These are phyloP conservation scores for Atopsyche davidsoni DNA, from an alignment of 1,140 invertebrate genomes.

Conservation along the genomic window DNA sequence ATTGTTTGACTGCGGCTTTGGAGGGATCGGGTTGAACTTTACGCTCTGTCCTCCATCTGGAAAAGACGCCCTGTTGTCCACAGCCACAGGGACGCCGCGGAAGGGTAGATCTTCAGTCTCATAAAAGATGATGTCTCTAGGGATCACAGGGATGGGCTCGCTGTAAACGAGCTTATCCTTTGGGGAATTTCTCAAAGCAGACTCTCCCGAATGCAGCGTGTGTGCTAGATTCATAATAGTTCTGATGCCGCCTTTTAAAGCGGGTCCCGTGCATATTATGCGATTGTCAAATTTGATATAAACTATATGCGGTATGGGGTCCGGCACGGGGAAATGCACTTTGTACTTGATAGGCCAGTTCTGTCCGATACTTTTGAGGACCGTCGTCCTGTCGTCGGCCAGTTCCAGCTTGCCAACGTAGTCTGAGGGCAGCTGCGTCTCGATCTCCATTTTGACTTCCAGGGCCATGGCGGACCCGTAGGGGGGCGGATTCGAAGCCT, in stretches of 20 bases:
- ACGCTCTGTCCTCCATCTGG: not conserved
- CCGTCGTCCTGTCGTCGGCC: slow-evolving; percentile 31
- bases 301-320: slow-evolving; percentile 35
- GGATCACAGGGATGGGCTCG: not conserved
- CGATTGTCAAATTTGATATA: slow-evolving; percentile 34
- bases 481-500: slow-evolving; percentile 32
- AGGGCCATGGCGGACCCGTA: slow-evolving; percentile 32
- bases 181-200: slow-evolving; percentile 19
- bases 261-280: slow-evolving; percentile 32
- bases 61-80: not conserved
- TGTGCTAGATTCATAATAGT: slow-evolving; percentile 39
- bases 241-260: slow-evolving; percentile 27
- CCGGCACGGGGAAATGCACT: slow-evolving; percentile 36
- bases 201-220: slow-evolving; percentile 33
- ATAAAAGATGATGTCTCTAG: not conserved
- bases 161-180: slow-evolving; percentile 9
- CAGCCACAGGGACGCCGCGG: not conserved
- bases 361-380: slow-evolving; percentile 29
- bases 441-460: slow-evolving; percentile 33
- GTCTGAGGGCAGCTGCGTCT: slow-evolving; percentile 32
- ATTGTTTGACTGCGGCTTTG: not conserved
- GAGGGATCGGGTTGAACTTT: not conserved
- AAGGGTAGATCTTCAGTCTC: not conserved
- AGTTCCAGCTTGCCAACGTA: slow-evolving; percentile 38
- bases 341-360: slow-evolving; percentile 34